Conservation (phyloP, 2,797 vertebrate species). For the Parotocinclus haroldoi region DNA sequence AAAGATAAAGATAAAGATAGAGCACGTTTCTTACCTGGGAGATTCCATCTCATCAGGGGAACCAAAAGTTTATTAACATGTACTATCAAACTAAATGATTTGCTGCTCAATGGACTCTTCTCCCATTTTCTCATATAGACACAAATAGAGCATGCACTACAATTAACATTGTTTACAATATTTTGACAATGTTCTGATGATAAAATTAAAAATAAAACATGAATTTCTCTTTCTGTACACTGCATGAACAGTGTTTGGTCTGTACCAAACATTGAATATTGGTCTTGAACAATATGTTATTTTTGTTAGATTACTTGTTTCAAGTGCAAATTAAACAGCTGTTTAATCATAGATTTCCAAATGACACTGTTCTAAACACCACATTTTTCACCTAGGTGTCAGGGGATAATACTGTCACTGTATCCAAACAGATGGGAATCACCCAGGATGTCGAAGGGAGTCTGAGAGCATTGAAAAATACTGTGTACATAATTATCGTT, state of each 20-base stretch:
- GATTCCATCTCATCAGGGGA: constrained; percentile 4
- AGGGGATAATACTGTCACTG: neutral
- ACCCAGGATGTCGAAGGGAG: neutral
- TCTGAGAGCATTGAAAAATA: constrained; percentile 2
- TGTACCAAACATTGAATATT: too few species aligned
- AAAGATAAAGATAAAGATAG: neutral
- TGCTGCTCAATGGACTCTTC: constrained; percentile 7
- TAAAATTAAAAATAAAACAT: constrained; percentile 8
- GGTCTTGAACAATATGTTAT: too few species aligned
- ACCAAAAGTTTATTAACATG: constrained; percentile 39
- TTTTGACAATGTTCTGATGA: neutral
- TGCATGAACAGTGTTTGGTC: neutral
- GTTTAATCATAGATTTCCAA: neutral
- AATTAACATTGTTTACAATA: too few species aligned
- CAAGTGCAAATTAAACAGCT: neutral
- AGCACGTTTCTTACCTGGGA: constrained; percentile 23
- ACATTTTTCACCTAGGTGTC: neutral
- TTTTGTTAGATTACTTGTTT: too few species aligned
- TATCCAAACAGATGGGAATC: constrained; percentile 15
- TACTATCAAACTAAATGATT: constrained; percentile 12
- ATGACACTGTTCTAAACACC: neutral
- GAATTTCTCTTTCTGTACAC: neutral
- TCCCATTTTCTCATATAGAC: constrained; percentile 16
- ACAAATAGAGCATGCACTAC: too few species aligned
- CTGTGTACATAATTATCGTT: constrained; percentile 23